Evolutionary conservation across 1,140 invertebrate genomes (phyloP).

Genomic region (Philaenus spumarius): DNA sequence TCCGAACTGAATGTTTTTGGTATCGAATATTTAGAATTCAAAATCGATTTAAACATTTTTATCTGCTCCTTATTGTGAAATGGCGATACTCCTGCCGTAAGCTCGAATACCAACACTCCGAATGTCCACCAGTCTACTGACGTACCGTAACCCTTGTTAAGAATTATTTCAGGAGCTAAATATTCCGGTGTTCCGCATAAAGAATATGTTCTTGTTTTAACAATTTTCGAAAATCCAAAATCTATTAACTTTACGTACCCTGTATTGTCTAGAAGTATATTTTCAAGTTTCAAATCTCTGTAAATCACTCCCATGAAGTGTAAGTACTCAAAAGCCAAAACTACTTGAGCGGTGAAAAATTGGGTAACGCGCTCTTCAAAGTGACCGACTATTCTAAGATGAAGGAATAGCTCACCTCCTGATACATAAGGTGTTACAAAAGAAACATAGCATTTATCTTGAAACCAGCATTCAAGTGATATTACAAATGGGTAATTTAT

Average conservation of each 20-base stretch:
- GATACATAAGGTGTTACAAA: conserved; percentile 71
- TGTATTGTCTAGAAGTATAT: conserved; percentile 75
- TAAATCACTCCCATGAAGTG: conserved; percentile 87
- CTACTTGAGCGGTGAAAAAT: conserved; percentile 91
- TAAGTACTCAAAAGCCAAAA: conserved; percentile 88
- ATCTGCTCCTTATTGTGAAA: conserved; percentile 78
- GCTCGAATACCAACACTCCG: conserved; percentile 80
- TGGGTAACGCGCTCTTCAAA: conserved; percentile 73
- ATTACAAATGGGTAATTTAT: conserved; percentile 80
- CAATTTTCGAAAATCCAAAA: conserved; percentile 27
- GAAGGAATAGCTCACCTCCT: conserved; percentile 79
- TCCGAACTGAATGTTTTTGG: conserved; percentile 61
- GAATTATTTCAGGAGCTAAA: conserved; percentile 92
- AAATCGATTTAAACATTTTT: conserved; percentile 86
- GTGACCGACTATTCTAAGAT: conserved; percentile 60
- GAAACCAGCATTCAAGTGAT: conserved; percentile 73
- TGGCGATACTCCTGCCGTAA: conserved; percentile 75
- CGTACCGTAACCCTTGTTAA: conserved; percentile 92
- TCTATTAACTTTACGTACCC: too few relatives aligned
- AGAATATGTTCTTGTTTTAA: conserved; percentile 24
- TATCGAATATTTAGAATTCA: conserved; percentile 64
- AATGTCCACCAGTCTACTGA: conserved; percentile 97
- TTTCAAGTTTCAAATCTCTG: conserved; percentile 94
- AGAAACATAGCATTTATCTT: conserved; percentile 82
- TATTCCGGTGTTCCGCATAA: too few relatives aligned